These are phyloP conservation scores for Cryptocephalus primarius DNA, from an alignment of 2,888 invertebrate species.

Conservation along the genomic window DNA sequence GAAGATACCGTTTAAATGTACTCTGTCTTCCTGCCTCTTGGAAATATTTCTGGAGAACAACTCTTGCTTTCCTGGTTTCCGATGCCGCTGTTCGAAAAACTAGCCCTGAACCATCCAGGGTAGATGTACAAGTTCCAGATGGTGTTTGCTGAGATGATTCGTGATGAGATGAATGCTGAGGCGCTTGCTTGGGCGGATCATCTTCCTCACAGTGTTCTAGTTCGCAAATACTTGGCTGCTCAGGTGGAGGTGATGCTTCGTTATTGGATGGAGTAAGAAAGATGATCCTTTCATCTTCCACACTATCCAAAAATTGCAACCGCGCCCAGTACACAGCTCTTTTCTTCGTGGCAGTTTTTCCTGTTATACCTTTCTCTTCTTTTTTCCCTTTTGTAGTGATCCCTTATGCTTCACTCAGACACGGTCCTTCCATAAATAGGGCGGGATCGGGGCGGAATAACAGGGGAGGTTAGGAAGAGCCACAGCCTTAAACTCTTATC, in stretches of 20 bases:
- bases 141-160: not conserved
- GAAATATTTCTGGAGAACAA: not conserved
- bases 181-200: not conserved
- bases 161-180: not conserved
- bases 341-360: no score
- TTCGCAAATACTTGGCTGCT: not conserved
- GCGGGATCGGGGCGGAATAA: no score
- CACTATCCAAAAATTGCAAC: not conserved
- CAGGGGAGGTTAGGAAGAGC: no score
- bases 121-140: not conserved
- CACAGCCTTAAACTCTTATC: no score
- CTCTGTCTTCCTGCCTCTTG: not conserved
- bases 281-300: no score
- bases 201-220: not conserved
- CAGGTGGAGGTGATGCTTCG: not conserved
- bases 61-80: not conserved
- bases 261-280: not conserved
- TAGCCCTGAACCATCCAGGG: not conserved
- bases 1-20: not conserved
- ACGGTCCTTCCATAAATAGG: no score
- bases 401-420: not conserved
- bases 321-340: no score
- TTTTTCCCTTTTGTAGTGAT: not conserved
- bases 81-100: not conserved
- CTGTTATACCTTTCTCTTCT: no score